These are phyloP conservation scores for Halichondria panicea DNA, from an alignment of 37 sponge, comb jelly and placozoan species.

Conservation along the genomic window DNA sequence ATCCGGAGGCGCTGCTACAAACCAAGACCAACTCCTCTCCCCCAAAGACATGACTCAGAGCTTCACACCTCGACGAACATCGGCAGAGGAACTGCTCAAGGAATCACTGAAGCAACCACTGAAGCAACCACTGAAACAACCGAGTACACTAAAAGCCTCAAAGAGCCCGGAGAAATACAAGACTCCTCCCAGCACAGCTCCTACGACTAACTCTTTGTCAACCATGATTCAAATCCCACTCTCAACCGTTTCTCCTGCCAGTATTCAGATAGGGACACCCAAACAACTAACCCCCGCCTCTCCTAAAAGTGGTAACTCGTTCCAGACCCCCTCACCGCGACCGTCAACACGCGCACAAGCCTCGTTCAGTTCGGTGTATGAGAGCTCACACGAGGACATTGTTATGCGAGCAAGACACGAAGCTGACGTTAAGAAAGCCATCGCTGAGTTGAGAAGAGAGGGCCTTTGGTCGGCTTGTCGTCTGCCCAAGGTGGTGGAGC, in stretches of 20 bases:
- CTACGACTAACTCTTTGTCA: neutral
- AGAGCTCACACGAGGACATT: conserved; percentile 87
- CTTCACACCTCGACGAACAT: no score
- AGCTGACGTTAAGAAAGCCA: conserved; percentile 83
- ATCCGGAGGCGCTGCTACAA: neutral
- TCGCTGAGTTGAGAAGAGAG: conserved; percentile 84
- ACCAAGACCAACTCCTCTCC: conserved; percentile 16
- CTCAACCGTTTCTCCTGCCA: conserved; percentile 19
- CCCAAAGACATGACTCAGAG: neutral
- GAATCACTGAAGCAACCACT: no score
- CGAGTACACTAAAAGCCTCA: no score
- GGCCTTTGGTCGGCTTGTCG: conserved; percentile 95
- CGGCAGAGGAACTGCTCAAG: no score
- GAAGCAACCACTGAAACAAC: no score
- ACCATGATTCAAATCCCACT: conserved; percentile 43
- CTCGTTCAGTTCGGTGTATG: conserved; percentile 60
- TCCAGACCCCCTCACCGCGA: conserved; percentile 26
- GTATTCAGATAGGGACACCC: neutral
- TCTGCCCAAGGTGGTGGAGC: conserved; percentile 93
- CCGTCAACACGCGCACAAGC: conserved; percentile 21
- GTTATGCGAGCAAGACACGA: conserved; percentile 92
- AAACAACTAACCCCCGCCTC: conserved; percentile 29
- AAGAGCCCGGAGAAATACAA: no score
- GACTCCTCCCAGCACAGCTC: no score
- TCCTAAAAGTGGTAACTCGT: neutral